Evolutionary conservation across 2,797 vertebrate genomes (phyloP).

Genomic region (Dryobates pubescens): DNA sequence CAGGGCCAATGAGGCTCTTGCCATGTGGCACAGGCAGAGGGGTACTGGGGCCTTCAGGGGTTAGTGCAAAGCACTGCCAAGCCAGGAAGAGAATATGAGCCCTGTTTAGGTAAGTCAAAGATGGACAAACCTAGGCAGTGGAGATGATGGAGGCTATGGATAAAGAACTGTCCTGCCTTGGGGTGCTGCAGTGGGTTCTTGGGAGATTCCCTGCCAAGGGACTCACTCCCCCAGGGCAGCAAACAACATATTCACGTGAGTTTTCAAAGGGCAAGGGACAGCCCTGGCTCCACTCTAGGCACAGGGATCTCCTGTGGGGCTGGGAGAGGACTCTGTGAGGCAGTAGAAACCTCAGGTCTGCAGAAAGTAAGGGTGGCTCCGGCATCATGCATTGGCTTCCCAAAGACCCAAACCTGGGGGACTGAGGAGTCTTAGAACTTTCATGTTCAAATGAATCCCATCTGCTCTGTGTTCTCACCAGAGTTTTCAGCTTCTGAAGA

Average conservation of each 20-base stretch:
- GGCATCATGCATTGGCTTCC: background rate
- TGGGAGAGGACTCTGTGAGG: background rate
- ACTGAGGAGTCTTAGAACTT: fast-evolving
- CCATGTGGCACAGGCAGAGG: background rate
- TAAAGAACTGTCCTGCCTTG: background rate
- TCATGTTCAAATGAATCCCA: background rate
- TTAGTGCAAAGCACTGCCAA: background rate
- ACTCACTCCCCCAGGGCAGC: background rate
- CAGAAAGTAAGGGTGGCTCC: fast-evolving
- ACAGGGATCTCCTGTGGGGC: background rate
- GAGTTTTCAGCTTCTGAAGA: background rate
- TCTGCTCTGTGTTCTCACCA: background rate
- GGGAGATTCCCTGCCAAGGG: background rate
- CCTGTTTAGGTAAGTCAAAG: background rate
- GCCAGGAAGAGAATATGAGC: background rate
- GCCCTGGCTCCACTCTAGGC: background rate
- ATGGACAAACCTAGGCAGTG: background rate
- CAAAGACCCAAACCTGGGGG: background rate
- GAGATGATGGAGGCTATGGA: background rate
- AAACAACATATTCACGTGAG: fast-evolving
- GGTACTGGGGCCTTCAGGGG: fast-evolving
- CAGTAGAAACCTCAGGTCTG: background rate
- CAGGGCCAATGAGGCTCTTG: background rate
- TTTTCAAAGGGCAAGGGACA: background rate
- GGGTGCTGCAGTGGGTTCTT: background rate